These are phyloP conservation scores for Drosophila recens DNA, from an alignment of 2,888 invertebrate genomes.

Conservation along the genomic window DNA sequence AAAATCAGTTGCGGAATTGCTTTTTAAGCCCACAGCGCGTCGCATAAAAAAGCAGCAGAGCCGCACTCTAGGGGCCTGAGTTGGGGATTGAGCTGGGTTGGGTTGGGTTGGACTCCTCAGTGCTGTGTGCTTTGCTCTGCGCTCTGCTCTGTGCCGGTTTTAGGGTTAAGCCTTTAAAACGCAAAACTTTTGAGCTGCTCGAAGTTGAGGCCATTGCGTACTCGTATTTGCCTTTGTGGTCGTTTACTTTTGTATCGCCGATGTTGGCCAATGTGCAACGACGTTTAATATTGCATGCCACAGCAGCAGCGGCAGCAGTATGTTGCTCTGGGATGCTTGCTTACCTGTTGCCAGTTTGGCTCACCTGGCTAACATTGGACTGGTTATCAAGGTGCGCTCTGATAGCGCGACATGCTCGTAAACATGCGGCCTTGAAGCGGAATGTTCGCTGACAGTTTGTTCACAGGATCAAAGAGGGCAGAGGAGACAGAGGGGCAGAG, in stretches of 20 bases:
- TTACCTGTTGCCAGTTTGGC: constrained; percentile 41
- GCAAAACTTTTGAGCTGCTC: constrained; percentile 78
- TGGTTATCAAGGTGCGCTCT: constrained; percentile 18
- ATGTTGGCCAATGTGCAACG: constrained; percentile 16
- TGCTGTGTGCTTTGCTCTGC: background rate
- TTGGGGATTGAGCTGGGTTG: constrained; percentile 53
- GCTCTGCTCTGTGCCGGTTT: constrained; percentile 41
- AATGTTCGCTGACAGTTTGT: background rate
- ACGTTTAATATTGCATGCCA: constrained; percentile 36
- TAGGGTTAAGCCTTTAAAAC: constrained; percentile 76
- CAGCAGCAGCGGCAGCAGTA: background rate
- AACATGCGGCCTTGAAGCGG: constrained; percentile 54
- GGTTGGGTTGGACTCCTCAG: constrained; percentile 34
- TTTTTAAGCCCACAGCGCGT: constrained; percentile 78
- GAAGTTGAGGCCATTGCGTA: constrained; percentile 72
- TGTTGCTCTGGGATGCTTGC: constrained; percentile 7
- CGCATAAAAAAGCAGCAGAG: constrained; percentile 71
- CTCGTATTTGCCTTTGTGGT: constrained; percentile 76
- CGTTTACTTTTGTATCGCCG: constrained; percentile 16
- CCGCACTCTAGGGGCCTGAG: constrained; percentile 66
- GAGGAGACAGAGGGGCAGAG: background rate
- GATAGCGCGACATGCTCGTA: constrained; percentile 31
- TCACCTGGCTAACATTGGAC: constrained; percentile 11
- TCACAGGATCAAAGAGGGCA: background rate
- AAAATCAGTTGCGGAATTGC: constrained; percentile 80